Conservation (phyloP, 2,888 invertebrate species). For the Biston stratarius region DNA sequence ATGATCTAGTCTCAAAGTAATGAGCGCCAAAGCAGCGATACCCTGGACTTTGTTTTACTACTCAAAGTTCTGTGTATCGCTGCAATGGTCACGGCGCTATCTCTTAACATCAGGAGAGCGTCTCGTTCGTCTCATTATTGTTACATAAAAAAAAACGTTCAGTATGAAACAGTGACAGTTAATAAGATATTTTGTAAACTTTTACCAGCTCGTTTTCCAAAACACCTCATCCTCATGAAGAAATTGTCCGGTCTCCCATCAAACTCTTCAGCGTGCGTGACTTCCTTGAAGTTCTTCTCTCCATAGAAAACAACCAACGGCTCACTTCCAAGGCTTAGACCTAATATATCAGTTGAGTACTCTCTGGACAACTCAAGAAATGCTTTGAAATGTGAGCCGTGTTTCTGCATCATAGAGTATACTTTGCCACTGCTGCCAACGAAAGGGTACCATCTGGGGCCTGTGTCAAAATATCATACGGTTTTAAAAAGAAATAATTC, state of each 20-base stretch:
- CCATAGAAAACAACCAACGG: constrained; percentile 84
- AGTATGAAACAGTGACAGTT: no score
- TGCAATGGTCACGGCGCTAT: no score
- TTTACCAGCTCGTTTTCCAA: constrained; percentile 85
- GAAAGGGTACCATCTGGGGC: constrained; percentile 40
- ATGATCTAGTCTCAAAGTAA: no score
- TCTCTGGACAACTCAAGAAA: constrained; percentile 77
- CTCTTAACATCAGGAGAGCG: no score
- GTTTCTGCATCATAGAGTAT: constrained; percentile 22
- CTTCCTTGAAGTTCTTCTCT: constrained; percentile 80
- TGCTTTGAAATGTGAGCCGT: constrained; percentile 75
- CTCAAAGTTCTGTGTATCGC: no score
- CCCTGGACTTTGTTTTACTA: no score
- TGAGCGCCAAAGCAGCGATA: no score
- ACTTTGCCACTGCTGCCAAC: constrained; percentile 29
- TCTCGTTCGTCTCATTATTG: no score
- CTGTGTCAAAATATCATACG: constrained; percentile 13
- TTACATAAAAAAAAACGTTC: no score
- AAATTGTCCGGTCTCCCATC: constrained; percentile 88
- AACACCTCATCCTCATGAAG: constrained; percentile 86
- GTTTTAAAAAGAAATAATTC: neutral
- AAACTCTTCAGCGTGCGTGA: constrained; percentile 83
- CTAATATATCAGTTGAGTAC: constrained; percentile 84
- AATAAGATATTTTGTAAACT: neutral
- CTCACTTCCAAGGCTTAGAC: constrained; percentile 85